phyloP scores from a whole-genome alignment of 2,888 invertebrate species.

The Drosophila anomalata region DNA sequence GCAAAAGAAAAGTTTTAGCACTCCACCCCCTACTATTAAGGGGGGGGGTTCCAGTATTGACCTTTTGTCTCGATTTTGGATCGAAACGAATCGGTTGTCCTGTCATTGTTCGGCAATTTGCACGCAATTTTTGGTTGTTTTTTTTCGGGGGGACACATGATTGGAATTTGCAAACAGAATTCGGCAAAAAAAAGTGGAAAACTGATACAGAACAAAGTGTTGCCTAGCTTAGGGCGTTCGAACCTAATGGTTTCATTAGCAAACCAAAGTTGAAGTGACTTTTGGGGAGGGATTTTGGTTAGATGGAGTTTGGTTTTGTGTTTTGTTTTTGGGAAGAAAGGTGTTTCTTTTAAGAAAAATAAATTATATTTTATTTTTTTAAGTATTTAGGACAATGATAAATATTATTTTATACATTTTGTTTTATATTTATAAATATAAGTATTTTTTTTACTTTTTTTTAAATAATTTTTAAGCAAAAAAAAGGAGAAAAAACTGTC shows the following conservation, averaged over 20 bases:
- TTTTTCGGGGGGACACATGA: conserved; percentile 22
- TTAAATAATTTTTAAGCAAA: not conserved
- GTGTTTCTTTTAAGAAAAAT: not conserved
- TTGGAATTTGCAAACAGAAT: conserved; percentile 39
- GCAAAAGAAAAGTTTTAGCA: not conserved
- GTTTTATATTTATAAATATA: not conserved
- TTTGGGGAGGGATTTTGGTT: not conserved
- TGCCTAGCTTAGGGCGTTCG: conserved; percentile 19
- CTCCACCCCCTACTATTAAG: not conserved
- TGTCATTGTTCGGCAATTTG: conserved; percentile 38
- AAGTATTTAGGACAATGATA: too few species aligned
- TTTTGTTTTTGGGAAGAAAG: not conserved
- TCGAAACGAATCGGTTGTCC: conserved; percentile 24
- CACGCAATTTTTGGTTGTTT: conserved; percentile 8
- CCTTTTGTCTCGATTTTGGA: conserved; percentile 12
- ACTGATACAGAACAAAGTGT: conserved; percentile 8
- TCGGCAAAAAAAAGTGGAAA: not conserved
- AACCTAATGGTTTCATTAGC: conserved; percentile 29
- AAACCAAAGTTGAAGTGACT: conserved; percentile 27
- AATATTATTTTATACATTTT: not conserved
- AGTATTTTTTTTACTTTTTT: not conserved
- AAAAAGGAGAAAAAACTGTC: not conserved
- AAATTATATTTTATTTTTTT: not conserved
- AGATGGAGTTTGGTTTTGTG: not conserved
- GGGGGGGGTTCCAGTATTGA: not conserved